Percentiles rank a stretch among this genome's conserved stretches.
These are phyloP conservation scores for Lepidothrix coronata DNA, from an alignment of 2,113 vertebrate species.

Conservation along the genomic window DNA sequence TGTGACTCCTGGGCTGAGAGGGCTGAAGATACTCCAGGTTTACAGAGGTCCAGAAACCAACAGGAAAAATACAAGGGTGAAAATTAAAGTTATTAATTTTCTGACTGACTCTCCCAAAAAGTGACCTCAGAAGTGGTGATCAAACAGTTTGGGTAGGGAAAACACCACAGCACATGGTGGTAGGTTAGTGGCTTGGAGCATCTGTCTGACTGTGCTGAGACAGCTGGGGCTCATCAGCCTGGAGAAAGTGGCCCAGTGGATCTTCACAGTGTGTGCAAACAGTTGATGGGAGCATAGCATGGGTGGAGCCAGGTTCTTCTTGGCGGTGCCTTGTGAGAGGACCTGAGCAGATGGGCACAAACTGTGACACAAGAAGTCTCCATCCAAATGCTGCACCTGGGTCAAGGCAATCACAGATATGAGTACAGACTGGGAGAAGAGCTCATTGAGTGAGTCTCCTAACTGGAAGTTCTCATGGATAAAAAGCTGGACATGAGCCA, in stretches of 20 bases:
- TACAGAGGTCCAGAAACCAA: background rate
- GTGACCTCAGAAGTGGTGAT: background rate
- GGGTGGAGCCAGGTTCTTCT: too few relatives aligned
- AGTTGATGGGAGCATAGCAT: fast-evolving
- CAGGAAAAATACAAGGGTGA: background rate
- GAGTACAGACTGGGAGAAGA: background rate
- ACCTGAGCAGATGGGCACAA: background rate
- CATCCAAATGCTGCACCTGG: background rate
- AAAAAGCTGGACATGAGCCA: background rate
- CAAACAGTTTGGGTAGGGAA: background rate
- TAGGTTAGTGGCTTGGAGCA: background rate
- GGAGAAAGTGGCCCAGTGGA: background rate
- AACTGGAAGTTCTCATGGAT: background rate
- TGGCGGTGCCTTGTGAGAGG: fast-evolving
- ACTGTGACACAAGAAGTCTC: background rate
- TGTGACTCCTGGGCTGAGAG: background rate
- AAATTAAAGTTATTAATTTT: background rate
- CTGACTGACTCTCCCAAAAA: background rate
- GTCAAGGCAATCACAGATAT: background rate
- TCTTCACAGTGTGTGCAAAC: background rate
- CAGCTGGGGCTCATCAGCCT: background rate
- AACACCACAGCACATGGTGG: background rate
- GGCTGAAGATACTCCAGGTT: background rate
- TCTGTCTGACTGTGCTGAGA: background rate
- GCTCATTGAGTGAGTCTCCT: background rate